Evolutionary conservation across 2,113 vertebrate species (phyloP).

Genomic region (Halichoerus grypus): DNA sequence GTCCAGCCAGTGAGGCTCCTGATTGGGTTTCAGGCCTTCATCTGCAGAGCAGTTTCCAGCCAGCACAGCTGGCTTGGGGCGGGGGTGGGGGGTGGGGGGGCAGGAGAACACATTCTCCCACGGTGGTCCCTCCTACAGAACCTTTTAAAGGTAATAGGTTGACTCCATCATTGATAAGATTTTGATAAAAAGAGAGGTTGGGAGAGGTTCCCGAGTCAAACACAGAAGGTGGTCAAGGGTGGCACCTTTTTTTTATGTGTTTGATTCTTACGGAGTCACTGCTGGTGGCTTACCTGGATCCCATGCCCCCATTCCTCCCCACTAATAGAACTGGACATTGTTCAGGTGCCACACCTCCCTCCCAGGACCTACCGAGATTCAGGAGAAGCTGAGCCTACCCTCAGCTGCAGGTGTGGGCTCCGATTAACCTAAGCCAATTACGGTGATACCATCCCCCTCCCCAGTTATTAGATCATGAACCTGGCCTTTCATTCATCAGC

Average conservation of each 20-base stretch:
- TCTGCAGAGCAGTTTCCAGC: too few species aligned
- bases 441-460: not conserved
- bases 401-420: not conserved
- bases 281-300: not conserved
- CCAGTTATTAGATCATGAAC: not conserved
- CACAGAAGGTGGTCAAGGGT: not conserved
- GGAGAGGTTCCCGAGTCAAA: not conserved
- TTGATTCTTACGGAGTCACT: not conserved
- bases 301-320: not conserved
- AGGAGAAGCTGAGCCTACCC: not conserved
- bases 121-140: not conserved
- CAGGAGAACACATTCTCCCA: not conserved
- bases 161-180: not conserved
- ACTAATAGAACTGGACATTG: not conserved
- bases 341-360: not conserved
- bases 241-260: not conserved
- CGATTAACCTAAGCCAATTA: not conserved
- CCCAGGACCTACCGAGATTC: not conserved
- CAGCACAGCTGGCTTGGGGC: not conserved
- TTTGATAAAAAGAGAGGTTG: not conserved
- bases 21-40: not conserved
- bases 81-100: accelerated
- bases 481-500: not conserved
- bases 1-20: not conserved
- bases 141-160: not conserved